Base-by-base conservation (phyloP, 2,797 vertebrate species). In the Rhinichthys osculus region DNA sequence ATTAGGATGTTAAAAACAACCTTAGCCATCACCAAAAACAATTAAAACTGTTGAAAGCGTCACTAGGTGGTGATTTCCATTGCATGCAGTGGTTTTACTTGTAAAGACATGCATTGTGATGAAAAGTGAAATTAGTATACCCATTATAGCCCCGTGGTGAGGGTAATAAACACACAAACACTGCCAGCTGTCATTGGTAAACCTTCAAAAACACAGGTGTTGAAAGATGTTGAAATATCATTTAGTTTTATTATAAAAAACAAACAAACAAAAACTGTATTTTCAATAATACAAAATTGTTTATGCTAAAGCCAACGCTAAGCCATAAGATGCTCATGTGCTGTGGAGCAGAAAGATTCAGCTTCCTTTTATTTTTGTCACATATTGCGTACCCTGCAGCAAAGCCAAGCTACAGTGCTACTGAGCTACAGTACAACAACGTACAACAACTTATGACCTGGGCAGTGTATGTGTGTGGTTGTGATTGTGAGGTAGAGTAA, bases 401-500 rank as follows among this genome's bases (percentile, higher is more conserved):
- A 81, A 90, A 88, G 89, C 87, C 86, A 88, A 90, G 84, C 87
- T 88, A 88, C 87, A 90, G 52, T 44, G 66, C n/a, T 52, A 78
- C 42, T 52, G 57, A 74, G 78, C 70, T 57, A 80, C 78, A 76
- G 84, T 84, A 90, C 83, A 87, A 85, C 57, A 84, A 42, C n/a
- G 13, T 79, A 69, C 70, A 54, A 35, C 84, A 42, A 86, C 87
- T 70, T 35, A 78, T 44, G 66, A 76, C 81, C 57, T 80, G 42
- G 69, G 73, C 89, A 83, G 81, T 77, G 69, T 74, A 30, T 69
- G 27, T 66, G 82, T 79, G 64, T 71, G 83, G 54, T 57, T 88
- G 73, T 80, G 70, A 47, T 82, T 86, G 67, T 87, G 90, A 91
- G 89, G 90, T 91, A 91, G 90, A 89, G 78, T 66, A 54, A 77